Conservation (phyloP, 2,113 vertebrate species). For the Capreolus pygargus region DNA sequence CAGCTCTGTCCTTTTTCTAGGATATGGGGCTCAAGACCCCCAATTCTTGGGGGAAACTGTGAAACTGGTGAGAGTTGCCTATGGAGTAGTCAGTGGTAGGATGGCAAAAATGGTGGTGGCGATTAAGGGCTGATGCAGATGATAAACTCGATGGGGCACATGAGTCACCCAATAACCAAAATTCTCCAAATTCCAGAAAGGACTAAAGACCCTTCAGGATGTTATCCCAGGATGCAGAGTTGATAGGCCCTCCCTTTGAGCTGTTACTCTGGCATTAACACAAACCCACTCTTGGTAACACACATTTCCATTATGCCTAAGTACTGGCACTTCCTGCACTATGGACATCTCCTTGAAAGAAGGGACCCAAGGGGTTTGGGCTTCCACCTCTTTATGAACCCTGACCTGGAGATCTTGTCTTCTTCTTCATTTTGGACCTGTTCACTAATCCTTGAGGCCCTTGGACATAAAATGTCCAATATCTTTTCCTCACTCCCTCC, state of each 20-base stretch:
- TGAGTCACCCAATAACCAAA: not conserved
- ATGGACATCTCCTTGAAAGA: not conserved
- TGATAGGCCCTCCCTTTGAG: not conserved
- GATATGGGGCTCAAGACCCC: not conserved
- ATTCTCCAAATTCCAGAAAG: not conserved
- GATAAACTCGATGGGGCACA: not conserved
- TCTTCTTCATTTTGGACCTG: not conserved
- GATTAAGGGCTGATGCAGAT: not conserved
- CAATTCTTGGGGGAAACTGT: not conserved
- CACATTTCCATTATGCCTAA: not conserved
- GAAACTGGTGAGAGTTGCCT: not conserved
- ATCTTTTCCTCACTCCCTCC: rapidly evolving
- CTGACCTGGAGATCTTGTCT: not conserved
- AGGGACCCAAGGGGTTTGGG: not conserved
- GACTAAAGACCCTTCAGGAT: not conserved
- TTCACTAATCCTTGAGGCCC: not conserved
- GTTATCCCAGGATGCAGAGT: not conserved
- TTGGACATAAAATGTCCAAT: not conserved
- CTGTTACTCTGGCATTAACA: not conserved
- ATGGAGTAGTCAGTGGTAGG: not conserved
- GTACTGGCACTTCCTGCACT: not conserved
- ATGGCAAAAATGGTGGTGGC: not conserved
- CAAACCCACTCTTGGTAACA: not conserved
- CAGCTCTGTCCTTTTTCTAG: not conserved
- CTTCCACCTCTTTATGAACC: not conserved